Base-by-base conservation (phyloP, 2,113 vertebrate species). In the Pedionomus torquatus region DNA sequence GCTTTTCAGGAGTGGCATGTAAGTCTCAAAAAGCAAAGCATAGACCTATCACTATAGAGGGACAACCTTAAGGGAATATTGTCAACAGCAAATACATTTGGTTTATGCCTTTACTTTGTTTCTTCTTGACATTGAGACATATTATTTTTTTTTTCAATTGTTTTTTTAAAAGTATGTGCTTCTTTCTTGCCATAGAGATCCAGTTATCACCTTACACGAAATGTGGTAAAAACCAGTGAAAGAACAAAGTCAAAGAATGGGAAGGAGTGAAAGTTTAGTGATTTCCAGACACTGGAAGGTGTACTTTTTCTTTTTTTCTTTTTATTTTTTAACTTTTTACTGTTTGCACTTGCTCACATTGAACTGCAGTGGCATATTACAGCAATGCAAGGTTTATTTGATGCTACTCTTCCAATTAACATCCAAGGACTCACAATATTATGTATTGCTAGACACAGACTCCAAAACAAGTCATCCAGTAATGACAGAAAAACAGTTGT, bases 41-140 rank as follows among this genome's bases (percentile, higher is more conserved):
- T 1, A 55, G n/a, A 9, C 48, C 10, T 87, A 28, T 46, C 10
- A 2, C 25, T n/a, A 9, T 1, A 70, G 17, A 35, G 18, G 5
- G 11, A 43, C 11, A 82, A 23, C 5, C 5, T n/a, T 24, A 3
- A 28, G 7, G 19, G 17, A 68, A 60, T 11, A 25, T 5, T 0
- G 0, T 20, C 7, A 71, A 31, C 1, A 3, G 43, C 58, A 2
- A 2, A 83, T 9, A 64, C 8, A 7, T 61, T 54, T 64, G 35
- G 6, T 55, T 87, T 69, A 44, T 64, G 17, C 3, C 9, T 52
- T 60, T 48, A 39, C 13, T 79, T 84, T 76, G 8, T 35, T 89
- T 90, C 75, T 65, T 84, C 21, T n/a, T 82, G 33, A 33, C 30
- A 37, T 43, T 51, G n/a, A 66, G 66, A 52, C 0, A 1, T 18